Evolutionary conservation across 2,113 vertebrate genomes (phyloP), one percentile per base, ranked within the genome.

Genomic region (Pongo abelii): DNA sequence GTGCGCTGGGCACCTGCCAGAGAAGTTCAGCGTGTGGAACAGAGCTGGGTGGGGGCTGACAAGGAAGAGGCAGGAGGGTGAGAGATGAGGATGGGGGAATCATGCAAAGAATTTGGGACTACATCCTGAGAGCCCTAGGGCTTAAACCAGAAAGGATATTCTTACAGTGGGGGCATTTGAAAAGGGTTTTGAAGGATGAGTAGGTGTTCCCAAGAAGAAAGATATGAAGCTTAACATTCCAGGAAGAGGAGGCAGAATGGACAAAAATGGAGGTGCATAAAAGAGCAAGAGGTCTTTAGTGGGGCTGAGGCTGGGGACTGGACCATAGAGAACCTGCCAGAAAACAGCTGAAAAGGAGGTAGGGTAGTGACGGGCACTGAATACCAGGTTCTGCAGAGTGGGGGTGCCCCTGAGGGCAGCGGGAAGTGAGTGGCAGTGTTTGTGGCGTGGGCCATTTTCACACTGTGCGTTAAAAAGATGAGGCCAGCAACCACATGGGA

Each of bases 361-460:
- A 1, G 22, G 35, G 2, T 0, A 8, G 23, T 4, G 27, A 46
- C 18, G 1, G 70, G 4, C 40, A 0, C 17, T 8, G 25, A 61
- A 1, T 0, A 3, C 9, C n/a, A 0, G 40, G 11, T 17, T 22
- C 43, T 1, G 32, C 55, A 38, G 35, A 18, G 20, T 6, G 0
- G n/a, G 27, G 6, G 3, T 5, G 20, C n/a, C 1, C 16, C 50
- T 32, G 23, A 17, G 18, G 55, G 38, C 38, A 14, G 10, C 0
- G 25, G 22, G 46, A 40, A 23, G 38, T n/a, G 35, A 38, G 8
- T 25, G 25, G 40, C 74, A 18, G 32, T 10, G 40, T 2, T 16
- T 16, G 18, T 4, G 32, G 16, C 1, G 4, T 0, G 27, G n/a
- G 18, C 8, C 6, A 13, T 25, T 40, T 25, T 25, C 77, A 18